These are phyloP conservation scores for Eleutherodactylus coqui DNA, from an alignment of 2,797 vertebrate species.

Conservation along the genomic window DNA sequence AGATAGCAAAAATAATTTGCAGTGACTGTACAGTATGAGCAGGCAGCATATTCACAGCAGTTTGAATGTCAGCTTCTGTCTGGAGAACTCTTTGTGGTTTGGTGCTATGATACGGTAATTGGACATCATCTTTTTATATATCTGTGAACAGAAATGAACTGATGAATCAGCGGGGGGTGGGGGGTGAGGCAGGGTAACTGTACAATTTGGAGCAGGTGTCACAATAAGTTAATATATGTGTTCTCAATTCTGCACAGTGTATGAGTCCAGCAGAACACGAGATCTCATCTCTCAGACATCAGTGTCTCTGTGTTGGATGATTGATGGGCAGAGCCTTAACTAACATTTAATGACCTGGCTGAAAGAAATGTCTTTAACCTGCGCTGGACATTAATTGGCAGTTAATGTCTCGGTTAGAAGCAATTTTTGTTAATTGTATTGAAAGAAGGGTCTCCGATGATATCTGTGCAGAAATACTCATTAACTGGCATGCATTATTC, in stretches of 20 bases:
- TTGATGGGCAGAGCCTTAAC: slow-evolving; percentile 27
- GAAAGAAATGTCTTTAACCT: neutral
- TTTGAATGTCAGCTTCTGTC: too few relatives aligned
- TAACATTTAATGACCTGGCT: slow-evolving; percentile 45
- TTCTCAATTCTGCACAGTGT: neutral
- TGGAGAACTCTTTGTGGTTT: neutral
- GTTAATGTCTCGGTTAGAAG: slow-evolving; percentile 49
- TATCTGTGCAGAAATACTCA: slow-evolving; percentile 7
- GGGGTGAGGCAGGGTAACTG: too few relatives aligned
- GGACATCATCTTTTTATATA: neutral
- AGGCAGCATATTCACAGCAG: too few relatives aligned
- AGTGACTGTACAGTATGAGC: too few relatives aligned
- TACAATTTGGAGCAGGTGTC: slow-evolving; percentile 34
- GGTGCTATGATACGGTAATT: slow-evolving; percentile 32
- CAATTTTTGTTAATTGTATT: slow-evolving; percentile 55
- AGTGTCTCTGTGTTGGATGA: slow-evolving; percentile 24
- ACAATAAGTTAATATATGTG: slow-evolving; percentile 39
- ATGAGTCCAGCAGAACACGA: slow-evolving; percentile 5
- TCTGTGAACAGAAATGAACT: slow-evolving; percentile 7
- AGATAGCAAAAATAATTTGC: neutral
- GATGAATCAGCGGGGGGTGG: neutral
- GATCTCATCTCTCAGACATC: slow-evolving; percentile 28
- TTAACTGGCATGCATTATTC: slow-evolving; percentile 42
- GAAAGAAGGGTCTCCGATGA: slow-evolving; percentile 26
- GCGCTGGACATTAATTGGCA: slow-evolving; percentile 29